Evolutionary conservation across 2,888 invertebrate genomes (phyloP).

Genomic region (Calameuta pallipes): DNA sequence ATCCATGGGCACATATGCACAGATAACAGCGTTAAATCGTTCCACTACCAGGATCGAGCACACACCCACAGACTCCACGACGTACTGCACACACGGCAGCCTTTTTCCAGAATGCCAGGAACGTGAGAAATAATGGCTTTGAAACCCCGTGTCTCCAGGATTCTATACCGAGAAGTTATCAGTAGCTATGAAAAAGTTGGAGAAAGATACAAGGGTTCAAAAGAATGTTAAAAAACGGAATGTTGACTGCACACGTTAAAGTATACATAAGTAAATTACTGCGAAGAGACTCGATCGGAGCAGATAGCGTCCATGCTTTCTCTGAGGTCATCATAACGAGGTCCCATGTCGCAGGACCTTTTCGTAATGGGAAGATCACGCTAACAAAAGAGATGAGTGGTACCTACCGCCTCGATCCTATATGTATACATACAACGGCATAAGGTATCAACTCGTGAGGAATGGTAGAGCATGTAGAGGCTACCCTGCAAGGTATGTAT

Average conservation of each 20-base stretch:
- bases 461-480: conserved; percentile 27
- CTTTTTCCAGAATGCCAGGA: background rate
- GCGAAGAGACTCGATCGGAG: conserved; percentile 30
- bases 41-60: background rate
- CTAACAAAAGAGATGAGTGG: conserved; percentile 19
- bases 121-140: background rate
- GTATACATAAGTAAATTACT: background rate
- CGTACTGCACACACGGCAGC: background rate
- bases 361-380: conserved; percentile 28
- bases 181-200: background rate
- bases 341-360: conserved; percentile 39
- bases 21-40: background rate
- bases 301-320: conserved; percentile 34
- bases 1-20: background rate
- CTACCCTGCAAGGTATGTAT: conserved; percentile 11
- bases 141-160: background rate
- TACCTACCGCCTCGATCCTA: background rate
- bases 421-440: conserved; percentile 4
- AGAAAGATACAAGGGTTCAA: background rate
- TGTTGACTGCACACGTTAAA: background rate
- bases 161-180: background rate
- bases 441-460: conserved; percentile 14
- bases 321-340: conserved; percentile 56
- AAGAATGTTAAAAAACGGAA: background rate
- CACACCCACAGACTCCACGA: background rate